A percentile compares a stretch with the other conserved stretches of the same genome.
phyloP scores from a whole-genome alignment of 2,113 vertebrate species.

The Talpa occidentalis region DNA sequence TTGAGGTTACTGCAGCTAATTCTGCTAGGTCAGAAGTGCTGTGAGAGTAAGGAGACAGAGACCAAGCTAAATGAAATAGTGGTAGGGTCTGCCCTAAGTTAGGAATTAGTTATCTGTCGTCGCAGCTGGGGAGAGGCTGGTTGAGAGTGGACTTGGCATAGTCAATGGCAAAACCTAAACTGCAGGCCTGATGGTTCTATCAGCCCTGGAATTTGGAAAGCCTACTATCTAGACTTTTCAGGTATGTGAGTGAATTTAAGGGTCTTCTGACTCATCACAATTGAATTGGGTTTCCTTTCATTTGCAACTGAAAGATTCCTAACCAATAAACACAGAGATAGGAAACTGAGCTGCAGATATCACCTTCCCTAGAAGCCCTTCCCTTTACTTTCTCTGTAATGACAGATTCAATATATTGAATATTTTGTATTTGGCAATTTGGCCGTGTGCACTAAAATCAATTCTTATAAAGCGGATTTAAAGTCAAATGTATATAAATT shows the following conservation, averaged over 20 bases:
- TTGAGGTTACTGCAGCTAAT: not conserved
- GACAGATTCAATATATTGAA: not conserved
- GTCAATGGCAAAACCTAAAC: not conserved
- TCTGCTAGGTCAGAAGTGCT: not conserved
- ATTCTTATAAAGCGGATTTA: not conserved
- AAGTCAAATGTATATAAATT: constrained; percentile 5
- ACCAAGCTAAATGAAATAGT: not conserved
- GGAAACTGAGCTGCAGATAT: not conserved
- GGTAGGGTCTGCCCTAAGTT: not conserved
- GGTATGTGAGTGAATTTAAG: not conserved
- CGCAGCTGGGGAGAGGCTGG: not conserved
- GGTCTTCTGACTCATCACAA: not conserved
- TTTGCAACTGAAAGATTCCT: not conserved
- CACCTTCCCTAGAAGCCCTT: not conserved
- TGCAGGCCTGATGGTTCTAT: no score
- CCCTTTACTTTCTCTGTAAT: not conserved
- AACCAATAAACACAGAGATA: not conserved
- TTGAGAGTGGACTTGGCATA: not conserved
- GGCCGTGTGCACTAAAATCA: not conserved
- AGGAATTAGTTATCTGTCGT: not conserved
- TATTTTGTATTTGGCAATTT: not conserved
- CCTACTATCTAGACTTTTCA: not conserved
- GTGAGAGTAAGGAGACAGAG: not conserved
- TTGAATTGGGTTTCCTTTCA: not conserved
- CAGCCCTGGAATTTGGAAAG: not conserved